These are phyloP conservation scores for Archips xylosteana DNA, from an alignment of 2,888 invertebrate species.

Conservation along the genomic window DNA sequence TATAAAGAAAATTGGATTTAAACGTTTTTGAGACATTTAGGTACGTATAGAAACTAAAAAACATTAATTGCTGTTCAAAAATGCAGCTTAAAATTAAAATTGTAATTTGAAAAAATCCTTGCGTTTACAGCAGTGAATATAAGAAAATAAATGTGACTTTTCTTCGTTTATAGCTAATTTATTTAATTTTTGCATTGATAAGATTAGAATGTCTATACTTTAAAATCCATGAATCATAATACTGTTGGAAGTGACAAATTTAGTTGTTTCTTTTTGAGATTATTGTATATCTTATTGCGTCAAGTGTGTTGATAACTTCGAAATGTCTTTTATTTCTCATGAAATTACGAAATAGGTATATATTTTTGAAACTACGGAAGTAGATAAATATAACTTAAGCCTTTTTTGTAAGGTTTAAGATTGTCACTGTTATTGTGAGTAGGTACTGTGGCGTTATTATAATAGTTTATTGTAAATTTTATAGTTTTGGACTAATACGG, in stretches of 20 bases:
- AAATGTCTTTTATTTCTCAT: background rate
- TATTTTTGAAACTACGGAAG: too few relatives aligned
- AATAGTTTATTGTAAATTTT: too few relatives aligned
- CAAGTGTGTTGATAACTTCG: background rate
- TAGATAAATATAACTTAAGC: background rate
- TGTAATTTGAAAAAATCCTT: too few relatives aligned
- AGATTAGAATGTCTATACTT: background rate
- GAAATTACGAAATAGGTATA: background rate
- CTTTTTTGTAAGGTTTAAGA: background rate
- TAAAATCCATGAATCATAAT: background rate
- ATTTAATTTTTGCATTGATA: background rate
- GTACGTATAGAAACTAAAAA: too few relatives aligned
- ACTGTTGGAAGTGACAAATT: background rate
- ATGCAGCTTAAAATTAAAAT: too few relatives aligned
- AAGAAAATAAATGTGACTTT: too few relatives aligned
- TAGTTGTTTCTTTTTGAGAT: background rate
- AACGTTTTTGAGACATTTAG: too few relatives aligned
- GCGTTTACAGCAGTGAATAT: too few relatives aligned
- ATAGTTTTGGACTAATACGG: too few relatives aligned
- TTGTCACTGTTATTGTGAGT: background rate
- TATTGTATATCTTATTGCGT: background rate
- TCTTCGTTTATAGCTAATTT: too few relatives aligned
- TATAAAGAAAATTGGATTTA: background rate
- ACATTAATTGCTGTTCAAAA: too few relatives aligned
- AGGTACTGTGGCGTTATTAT: too few relatives aligned